Evolutionary conservation across 2,113 vertebrate genomes (phyloP).

Genomic region (Odocoileus hemionus): DNA sequence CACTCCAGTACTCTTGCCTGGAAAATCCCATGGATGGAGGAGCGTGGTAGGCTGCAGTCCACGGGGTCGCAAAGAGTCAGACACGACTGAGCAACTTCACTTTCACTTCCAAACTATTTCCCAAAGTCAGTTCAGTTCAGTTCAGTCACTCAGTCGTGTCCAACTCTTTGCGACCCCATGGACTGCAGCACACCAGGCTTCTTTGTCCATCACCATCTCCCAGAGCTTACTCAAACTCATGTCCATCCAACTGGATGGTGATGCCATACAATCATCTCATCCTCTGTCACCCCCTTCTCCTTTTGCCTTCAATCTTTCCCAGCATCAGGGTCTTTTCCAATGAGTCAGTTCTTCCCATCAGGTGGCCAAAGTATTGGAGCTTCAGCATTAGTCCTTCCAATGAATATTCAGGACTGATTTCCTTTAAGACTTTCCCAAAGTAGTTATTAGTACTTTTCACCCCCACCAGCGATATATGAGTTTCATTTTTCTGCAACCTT

Average conservation of each 20-base stretch:
- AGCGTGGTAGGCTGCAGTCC: background rate
- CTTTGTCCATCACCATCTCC: background rate
- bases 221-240: background rate
- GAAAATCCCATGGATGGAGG: background rate
- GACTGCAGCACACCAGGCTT: background rate
- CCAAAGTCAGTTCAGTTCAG: background rate
- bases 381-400: background rate
- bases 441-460: background rate
- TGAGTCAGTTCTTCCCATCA: background rate
- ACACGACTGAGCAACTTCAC: background rate
- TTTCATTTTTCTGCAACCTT: background rate
- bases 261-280: background rate
- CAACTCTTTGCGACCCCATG: background rate
- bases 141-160: background rate
- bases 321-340: background rate
- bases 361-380: background rate
- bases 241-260: background rate
- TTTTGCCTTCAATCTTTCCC: background rate
- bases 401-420: background rate
- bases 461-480: background rate
- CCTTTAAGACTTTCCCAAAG: background rate
- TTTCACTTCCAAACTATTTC: background rate
- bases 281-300: background rate
- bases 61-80: fast-evolving
- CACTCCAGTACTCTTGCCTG: background rate